Evolutionary conservation across 2,113 vertebrate genomes (phyloP).

Genomic region (Lynx canadensis): DNA sequence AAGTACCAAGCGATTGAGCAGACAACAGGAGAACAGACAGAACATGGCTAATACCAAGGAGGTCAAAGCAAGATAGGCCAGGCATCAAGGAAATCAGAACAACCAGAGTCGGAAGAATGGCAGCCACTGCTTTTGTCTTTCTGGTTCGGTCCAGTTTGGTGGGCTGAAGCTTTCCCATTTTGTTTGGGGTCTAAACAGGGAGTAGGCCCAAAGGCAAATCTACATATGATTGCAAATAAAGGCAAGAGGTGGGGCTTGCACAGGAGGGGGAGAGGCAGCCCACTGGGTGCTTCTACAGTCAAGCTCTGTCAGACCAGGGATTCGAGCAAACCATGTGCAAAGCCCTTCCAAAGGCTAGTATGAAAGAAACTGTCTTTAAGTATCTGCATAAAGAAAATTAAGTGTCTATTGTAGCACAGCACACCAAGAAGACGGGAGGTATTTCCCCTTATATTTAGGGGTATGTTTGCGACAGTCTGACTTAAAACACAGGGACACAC

Average conservation of each 20-base stretch:
- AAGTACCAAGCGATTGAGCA: not conserved
- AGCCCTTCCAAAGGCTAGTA: not conserved
- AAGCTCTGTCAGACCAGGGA: not conserved
- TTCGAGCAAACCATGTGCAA: not conserved
- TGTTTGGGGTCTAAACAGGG: not conserved
- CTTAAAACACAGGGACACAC: not conserved
- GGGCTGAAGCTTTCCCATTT: not conserved
- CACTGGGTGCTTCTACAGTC: not conserved
- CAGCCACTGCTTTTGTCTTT: not conserved
- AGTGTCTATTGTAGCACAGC: not conserved
- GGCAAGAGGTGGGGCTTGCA: not conserved
- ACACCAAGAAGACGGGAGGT: not conserved
- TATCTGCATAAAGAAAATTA: not conserved
- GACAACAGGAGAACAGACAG: not conserved
- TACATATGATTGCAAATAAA: not conserved
- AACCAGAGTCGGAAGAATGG: accelerated
- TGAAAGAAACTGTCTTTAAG: not conserved
- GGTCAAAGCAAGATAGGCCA: not conserved
- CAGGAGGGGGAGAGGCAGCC: not conserved
- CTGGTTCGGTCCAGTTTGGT: not conserved
- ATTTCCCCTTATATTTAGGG: not conserved
- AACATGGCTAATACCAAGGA: not conserved
- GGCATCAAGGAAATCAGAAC: not conserved
- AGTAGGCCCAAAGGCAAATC: not conserved
- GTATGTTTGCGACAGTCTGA: not conserved